phyloP scores from a whole-genome alignment of 2,113 vertebrate genomes.

The Lanius collurio region DNA sequence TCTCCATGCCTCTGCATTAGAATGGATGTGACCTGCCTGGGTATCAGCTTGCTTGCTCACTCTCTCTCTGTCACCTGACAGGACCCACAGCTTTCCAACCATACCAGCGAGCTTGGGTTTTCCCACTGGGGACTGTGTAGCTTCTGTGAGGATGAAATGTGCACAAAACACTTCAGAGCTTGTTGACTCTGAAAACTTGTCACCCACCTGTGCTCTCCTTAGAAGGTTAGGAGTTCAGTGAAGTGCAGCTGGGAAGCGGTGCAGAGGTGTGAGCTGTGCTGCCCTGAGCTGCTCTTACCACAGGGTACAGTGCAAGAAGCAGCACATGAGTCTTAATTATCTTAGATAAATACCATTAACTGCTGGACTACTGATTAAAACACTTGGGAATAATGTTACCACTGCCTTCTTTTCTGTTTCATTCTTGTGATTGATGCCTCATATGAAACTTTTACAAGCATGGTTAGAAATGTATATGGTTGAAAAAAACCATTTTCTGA shows the following conservation, averaged over 20 bases:
- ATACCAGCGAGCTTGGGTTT: not conserved
- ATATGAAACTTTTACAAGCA: not conserved
- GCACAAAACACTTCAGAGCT: not conserved
- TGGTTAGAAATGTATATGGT: not conserved
- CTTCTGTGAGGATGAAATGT: not conserved
- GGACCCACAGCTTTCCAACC: not conserved
- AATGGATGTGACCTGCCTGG: fast-evolving
- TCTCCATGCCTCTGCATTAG: not conserved
- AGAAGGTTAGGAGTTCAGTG: not conserved
- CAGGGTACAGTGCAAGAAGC: not conserved
- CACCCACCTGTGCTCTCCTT: not conserved
- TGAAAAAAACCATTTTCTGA: not conserved
- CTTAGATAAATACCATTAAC: not conserved
- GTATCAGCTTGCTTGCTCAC: fast-evolving
- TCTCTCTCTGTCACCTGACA: not conserved
- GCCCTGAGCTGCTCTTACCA: not conserved
- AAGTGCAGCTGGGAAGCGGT: not conserved
- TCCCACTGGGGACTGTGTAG: not conserved
- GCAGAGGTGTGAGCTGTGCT: not conserved
- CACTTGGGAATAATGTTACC: not conserved
- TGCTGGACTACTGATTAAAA: not conserved
- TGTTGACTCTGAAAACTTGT: not conserved
- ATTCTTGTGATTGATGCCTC: not conserved
- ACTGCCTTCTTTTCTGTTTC: not conserved
- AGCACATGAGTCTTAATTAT: not conserved